Conservation (phyloP, 2,797 vertebrate species). For the Pipistrellus pygmaeus region DNA sequence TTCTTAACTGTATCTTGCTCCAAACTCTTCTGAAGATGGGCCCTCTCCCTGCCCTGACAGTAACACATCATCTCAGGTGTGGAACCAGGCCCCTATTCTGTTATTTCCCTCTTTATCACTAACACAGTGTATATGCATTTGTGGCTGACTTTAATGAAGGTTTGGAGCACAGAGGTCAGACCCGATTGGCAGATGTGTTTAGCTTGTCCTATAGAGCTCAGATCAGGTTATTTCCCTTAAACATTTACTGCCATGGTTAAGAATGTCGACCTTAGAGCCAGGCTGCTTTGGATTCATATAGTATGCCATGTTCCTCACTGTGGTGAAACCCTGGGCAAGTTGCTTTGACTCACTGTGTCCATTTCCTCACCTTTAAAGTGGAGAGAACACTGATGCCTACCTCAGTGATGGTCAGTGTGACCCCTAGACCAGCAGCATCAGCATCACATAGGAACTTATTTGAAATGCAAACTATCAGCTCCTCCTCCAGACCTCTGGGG, state of each 20-base stretch:
- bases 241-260: neutral
- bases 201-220: neutral
- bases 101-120: neutral
- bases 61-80: neutral
- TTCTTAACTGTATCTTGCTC: neutral
- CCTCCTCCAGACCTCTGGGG: neutral
- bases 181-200: neutral
- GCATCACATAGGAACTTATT: neutral
- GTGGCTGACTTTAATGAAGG: neutral
- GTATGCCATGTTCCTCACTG: neutral
- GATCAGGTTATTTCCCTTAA: neutral
- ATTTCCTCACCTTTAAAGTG: neutral
- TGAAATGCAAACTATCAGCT: neutral
- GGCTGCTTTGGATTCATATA: neutral
- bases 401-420: neutral
- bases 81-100: neutral
- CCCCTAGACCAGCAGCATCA: neutral
- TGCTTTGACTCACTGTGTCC: conserved; percentile 9
- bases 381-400: neutral
- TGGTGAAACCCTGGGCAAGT: neutral
- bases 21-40: neutral
- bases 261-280: neutral
- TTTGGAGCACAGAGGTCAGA: neutral
- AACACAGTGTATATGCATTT: neutral
- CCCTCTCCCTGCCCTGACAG: neutral